These are phyloP conservation scores for Pithys albifrons DNA, from an alignment of 2,113 vertebrate species.

Conservation along the genomic window DNA sequence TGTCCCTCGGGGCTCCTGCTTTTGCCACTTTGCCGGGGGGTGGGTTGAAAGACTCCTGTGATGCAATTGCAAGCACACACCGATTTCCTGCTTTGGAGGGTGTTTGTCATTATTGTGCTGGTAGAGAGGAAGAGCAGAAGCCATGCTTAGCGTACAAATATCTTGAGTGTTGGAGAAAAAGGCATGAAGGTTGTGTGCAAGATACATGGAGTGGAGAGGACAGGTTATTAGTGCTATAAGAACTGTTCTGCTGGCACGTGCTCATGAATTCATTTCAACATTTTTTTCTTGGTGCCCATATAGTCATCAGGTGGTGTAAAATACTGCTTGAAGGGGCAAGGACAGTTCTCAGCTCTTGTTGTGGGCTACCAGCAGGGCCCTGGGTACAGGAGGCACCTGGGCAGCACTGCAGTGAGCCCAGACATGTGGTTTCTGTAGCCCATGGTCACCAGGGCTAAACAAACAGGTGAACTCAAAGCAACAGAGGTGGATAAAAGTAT, in stretches of 20 bases:
- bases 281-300: neutral
- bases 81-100: neutral
- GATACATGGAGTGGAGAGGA: too few relatives aligned
- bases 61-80: rapidly evolving
- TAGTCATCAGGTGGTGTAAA: neutral
- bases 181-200: neutral
- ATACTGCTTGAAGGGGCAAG: neutral
- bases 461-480: neutral
- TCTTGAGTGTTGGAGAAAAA: neutral
- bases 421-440: rapidly evolving
- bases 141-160: neutral
- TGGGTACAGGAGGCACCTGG: rapidly evolving
- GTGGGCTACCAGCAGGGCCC: neutral
- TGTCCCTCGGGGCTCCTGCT: neutral
- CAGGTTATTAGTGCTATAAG: neutral
- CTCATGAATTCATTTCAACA: neutral
- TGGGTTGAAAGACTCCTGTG: neutral
- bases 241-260: neutral
- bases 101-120: neutral
- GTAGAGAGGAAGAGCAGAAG: neutral
- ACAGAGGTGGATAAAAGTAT: neutral
- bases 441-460: neutral
- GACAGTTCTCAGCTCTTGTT: neutral
- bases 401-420: rapidly evolving
- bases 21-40: neutral